These are phyloP conservation scores for Prietella phreatophila DNA, from an alignment of 2,113 vertebrate species.

Conservation along the genomic window DNA sequence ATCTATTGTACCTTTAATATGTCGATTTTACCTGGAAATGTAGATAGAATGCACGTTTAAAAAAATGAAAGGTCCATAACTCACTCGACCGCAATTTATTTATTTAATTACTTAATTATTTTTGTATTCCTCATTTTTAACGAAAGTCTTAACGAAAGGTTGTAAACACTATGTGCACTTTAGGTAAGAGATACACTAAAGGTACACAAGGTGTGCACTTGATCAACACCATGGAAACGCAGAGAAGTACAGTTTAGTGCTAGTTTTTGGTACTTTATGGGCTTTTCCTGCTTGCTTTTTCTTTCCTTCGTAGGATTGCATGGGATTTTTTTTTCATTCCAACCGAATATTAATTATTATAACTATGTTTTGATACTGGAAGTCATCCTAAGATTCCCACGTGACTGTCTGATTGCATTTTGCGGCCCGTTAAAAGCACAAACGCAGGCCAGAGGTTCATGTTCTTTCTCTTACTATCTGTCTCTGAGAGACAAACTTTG, in stretches of 20 bases:
- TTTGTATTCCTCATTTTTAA: neutral
- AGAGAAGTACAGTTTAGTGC: neutral
- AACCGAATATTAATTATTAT: neutral
- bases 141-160: neutral
- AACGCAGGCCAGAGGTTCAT: neutral
- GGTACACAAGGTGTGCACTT: neutral
- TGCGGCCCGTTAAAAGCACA: slow-evolving; percentile 23
- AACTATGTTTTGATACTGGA: neutral
- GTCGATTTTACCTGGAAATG: neutral
- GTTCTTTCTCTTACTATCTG: neutral
- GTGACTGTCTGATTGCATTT: neutral
- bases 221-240: neutral
- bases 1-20: neutral
- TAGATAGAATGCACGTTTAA: neutral
- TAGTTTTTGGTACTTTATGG: neutral
- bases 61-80: neutral
- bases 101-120: neutral
- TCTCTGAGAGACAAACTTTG: neutral
- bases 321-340: too few species aligned
- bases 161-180: neutral
- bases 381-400: neutral
- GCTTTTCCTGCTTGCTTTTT: neutral
- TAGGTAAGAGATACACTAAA: neutral
- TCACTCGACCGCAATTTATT: neutral
- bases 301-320: neutral